Conservation (phyloP, 2,888 invertebrate species). For the Alentia gelatinosa region DNA sequence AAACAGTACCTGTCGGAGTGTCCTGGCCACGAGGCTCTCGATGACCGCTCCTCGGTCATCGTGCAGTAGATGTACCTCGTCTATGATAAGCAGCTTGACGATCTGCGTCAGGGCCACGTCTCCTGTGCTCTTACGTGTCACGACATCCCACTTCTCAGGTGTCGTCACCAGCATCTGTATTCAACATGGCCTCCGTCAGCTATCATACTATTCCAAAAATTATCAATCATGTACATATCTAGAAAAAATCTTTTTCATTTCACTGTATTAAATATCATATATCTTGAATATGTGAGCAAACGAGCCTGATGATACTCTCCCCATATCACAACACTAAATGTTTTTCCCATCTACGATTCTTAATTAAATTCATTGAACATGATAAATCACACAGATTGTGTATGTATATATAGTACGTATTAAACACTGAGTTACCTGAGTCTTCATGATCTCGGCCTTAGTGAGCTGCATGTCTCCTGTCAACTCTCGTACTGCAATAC, state of each 20-base stretch:
- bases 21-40: slow-evolving; percentile 97
- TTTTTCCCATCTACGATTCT: too few relatives aligned
- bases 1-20: slow-evolving; percentile 87
- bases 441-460: slow-evolving; percentile 94
- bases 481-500: slow-evolving; percentile 92
- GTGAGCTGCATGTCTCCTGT: slow-evolving; percentile 99
- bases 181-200: too few relatives aligned
- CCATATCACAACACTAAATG: too few relatives aligned
- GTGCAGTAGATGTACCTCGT: slow-evolving; percentile 97
- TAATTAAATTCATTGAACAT: too few relatives aligned
- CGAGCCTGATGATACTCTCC: too few relatives aligned
- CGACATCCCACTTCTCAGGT: slow-evolving; percentile 99
- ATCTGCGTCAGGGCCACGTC: slow-evolving; percentile 87
- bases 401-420: background rate
- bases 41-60: slow-evolving; percentile 98
- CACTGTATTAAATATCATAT: too few relatives aligned
- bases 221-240: too few relatives aligned
- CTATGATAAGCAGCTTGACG: slow-evolving; percentile 93
- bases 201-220: too few relatives aligned
- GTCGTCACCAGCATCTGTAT: slow-evolving; percentile 96
- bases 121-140: slow-evolving; percentile 90
- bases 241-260: too few relatives aligned
- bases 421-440: slow-evolving; percentile 87
- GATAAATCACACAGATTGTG: background rate
- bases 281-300: background rate